Conservation (phyloP, 2,888 invertebrate species). For the Thelaira solivaga region DNA sequence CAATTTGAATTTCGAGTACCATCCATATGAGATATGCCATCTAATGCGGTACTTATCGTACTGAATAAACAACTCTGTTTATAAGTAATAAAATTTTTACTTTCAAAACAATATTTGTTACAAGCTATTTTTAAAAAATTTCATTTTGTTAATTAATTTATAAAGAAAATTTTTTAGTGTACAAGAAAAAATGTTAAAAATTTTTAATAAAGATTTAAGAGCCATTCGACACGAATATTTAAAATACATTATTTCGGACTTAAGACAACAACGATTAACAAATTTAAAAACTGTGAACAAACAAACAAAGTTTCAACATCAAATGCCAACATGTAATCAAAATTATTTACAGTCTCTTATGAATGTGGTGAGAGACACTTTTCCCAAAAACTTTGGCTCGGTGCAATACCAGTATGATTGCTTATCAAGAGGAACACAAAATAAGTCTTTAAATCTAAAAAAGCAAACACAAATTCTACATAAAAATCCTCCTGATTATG, state of each 20-base stretch:
- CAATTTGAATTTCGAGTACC: too few species aligned
- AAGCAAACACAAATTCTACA: background rate
- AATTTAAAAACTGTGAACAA: background rate
- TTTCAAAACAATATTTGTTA: background rate
- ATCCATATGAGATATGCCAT: too few species aligned
- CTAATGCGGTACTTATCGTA: too few species aligned
- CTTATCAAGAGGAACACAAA: background rate
- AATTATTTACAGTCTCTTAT: background rate
- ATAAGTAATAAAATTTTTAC: background rate
- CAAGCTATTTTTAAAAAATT: background rate
- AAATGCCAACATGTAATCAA: background rate
- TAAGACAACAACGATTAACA: background rate
- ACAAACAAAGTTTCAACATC: background rate
- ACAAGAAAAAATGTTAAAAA: background rate
- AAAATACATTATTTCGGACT: background rate
- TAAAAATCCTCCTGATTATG: background rate
- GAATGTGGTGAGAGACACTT: background rate
- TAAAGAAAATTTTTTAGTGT: background rate
- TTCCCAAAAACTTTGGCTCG: conserved; percentile 13
- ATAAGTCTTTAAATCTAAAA: background rate
- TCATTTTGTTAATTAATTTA: background rate
- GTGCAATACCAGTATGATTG: background rate
- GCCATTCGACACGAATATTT: background rate
- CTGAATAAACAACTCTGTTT: background rate
- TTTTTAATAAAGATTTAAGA: background rate